Conservation (phyloP, 2,797 vertebrate genomes). For the Leuciscus waleckii region DNA sequence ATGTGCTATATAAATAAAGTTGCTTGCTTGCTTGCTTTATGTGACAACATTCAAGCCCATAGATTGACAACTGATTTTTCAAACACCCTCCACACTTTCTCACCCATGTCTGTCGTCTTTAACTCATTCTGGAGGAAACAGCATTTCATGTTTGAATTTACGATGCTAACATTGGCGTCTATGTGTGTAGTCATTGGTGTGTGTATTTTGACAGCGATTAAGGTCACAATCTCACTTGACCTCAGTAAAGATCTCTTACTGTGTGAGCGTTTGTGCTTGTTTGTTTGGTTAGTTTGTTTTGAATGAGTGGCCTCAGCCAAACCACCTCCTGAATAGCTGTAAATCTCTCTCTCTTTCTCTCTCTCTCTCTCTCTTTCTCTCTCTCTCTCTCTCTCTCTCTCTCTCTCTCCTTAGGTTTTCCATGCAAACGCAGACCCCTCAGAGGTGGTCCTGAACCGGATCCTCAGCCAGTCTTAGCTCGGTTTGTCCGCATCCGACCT, state of each 20-base stretch:
- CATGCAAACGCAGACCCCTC: conserved; percentile 90
- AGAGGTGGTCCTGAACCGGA: conserved; percentile 93
- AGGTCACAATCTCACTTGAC: conserved; percentile 50
- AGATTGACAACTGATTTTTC: conserved; percentile 13
- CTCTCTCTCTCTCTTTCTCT: conserved; percentile 33
- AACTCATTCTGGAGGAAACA: conserved; percentile 42
- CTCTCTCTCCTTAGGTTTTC: conserved; percentile 82
- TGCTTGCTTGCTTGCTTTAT: too few relatives aligned
- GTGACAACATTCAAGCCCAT: background rate
- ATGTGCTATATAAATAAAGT: too few relatives aligned
- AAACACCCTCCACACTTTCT: background rate
- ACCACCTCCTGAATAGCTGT: conserved; percentile 19
- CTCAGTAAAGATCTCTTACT: conserved; percentile 49
- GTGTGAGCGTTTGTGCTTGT: conserved; percentile 55
- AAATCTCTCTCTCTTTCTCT: conserved; percentile 28
- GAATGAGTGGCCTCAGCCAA: conserved; percentile 11
- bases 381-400: conserved; percentile 11
- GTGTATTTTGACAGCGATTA: conserved; percentile 57
- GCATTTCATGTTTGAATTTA: conserved; percentile 44
- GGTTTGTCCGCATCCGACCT: conserved; percentile 91
- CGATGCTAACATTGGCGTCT: conserved; percentile 11
- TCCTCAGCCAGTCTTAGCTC: conserved; percentile 90
- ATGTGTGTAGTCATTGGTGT: conserved; percentile 27
- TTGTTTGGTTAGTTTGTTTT: conserved; percentile 37
- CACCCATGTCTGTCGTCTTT: conserved; percentile 10